Base-by-base conservation (phyloP, 2,113 vertebrate genomes). In the Hipposideros armiger region DNA sequence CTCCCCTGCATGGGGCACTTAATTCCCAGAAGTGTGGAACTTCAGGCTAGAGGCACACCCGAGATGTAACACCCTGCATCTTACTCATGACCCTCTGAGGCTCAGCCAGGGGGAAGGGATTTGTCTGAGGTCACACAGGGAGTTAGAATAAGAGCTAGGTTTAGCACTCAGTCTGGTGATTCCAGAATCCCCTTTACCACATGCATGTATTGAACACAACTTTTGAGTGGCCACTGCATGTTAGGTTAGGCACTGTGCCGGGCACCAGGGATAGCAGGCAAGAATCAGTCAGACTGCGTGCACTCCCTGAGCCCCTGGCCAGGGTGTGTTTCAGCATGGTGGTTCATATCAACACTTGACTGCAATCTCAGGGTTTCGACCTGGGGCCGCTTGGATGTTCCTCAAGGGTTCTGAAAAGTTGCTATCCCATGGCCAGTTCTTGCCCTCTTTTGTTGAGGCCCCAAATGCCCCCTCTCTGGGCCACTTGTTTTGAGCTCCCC, bases 381-480 rank as follows among this genome's bases (percentile, higher is more conserved):
- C 32, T 58, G 11, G 11, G 42, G 10, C 9, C 85, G 1, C 67
- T 90, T 94, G 45, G 28, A 28, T 87, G 56, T 84, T 96, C 47
- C 67, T 92, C 60, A 67, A 62, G 64, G 81, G 40, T 78, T 96
- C 42, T 87, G 84, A 78, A 54, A 92, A 78, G 22, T 45, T 76
- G 56, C 64, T 90, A 15, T 40, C n/a, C 26, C 40, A 69, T 50
- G 15, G 42, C 47, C 26, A 47, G 66, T 60, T 28, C 32, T 90
- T 80, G 76, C 5, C 40, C 22, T 15, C 26, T 84, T 80, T 82
- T 66, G 66, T 77, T 3, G 3, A 80, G 30, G 19, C 56, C n/a
- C n/a, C 4, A 64, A 50, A 77, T 36, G 11, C 58, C 92, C 62
- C 47, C 22, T 82, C 22, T 95, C 11, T 52, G 11, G 4, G 22